Conservation (phyloP, 64 coral and sea anemone genomes). For the Orbicella faveolata region DNA sequence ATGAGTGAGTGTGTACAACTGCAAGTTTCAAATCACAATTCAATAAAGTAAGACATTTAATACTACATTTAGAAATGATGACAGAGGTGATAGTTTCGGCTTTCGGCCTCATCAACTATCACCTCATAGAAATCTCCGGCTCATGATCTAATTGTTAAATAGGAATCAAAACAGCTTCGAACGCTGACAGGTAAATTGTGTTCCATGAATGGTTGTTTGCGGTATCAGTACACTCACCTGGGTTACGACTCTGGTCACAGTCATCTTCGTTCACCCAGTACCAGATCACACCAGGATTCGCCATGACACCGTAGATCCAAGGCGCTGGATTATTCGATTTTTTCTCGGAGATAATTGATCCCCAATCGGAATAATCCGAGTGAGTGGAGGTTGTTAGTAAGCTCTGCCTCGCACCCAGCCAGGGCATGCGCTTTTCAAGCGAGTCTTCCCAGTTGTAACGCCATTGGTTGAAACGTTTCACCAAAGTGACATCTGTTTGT, state of each 20-base stretch:
- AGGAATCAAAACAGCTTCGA: too few relatives aligned
- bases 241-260: background rate
- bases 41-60: too few relatives aligned
- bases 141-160: too few relatives aligned
- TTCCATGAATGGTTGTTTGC: background rate
- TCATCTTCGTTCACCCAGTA: conserved; percentile 79
- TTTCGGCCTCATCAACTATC: too few relatives aligned
- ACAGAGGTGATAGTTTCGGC: too few relatives aligned
- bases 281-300: conserved; percentile 67
- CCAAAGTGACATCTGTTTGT: conserved; percentile 57
- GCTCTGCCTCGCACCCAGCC: conserved; percentile 42
- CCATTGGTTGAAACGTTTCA: conserved; percentile 50
- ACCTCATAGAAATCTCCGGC: too few relatives aligned
- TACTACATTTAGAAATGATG: too few relatives aligned
- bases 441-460: conserved; percentile 32
- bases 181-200: background rate
- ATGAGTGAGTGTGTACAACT: too few relatives aligned
- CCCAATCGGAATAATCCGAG: conserved; percentile 37
- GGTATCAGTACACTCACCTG: conserved; percentile 9
- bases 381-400: conserved; percentile 50
- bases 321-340: conserved; percentile 32
- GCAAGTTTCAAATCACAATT: too few relatives aligned
- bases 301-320: conserved; percentile 52
- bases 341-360: conserved; percentile 43
- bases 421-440: conserved; percentile 61